Percentiles rank a stretch among this genome's conserved stretches.
Conservation (phyloP, 2,113 vertebrate species). For the Leucoraja erinaceus region DNA sequence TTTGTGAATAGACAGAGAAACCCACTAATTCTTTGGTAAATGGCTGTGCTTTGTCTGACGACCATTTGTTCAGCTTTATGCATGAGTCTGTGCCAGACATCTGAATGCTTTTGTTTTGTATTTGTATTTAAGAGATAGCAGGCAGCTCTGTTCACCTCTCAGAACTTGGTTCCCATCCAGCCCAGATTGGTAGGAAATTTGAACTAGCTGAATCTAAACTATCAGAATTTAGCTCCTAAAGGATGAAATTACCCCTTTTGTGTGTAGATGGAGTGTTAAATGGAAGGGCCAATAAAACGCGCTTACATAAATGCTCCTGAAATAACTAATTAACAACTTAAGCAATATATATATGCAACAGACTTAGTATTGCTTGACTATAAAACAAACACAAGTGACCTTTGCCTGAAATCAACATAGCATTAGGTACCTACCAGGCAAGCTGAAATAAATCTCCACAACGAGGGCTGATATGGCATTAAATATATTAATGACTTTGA, state of each 20-base stretch:
- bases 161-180: not conserved
- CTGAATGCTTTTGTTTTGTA: slow-evolving; percentile 14
- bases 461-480: not conserved
- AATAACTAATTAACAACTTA: not conserved
- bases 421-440: not conserved
- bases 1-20: not conserved
- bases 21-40: not conserved
- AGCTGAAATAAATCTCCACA: not conserved
- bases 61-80: not conserved
- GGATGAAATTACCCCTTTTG: not conserved
- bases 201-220: not conserved
- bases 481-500: not conserved
- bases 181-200: not conserved
- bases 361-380: not conserved
- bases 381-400: not conserved
- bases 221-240: not conserved
- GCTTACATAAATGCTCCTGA: not conserved
- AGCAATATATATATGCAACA: not conserved
- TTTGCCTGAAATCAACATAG: not conserved
- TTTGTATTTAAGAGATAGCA: not conserved
- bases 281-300: not conserved
- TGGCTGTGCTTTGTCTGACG: not conserved
- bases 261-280: not conserved
- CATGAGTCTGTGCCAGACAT: not conserved
- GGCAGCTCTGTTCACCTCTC: not conserved